phyloP scores from a whole-genome alignment of 2,113 vertebrate species.

The Alethe diademata region DNA sequence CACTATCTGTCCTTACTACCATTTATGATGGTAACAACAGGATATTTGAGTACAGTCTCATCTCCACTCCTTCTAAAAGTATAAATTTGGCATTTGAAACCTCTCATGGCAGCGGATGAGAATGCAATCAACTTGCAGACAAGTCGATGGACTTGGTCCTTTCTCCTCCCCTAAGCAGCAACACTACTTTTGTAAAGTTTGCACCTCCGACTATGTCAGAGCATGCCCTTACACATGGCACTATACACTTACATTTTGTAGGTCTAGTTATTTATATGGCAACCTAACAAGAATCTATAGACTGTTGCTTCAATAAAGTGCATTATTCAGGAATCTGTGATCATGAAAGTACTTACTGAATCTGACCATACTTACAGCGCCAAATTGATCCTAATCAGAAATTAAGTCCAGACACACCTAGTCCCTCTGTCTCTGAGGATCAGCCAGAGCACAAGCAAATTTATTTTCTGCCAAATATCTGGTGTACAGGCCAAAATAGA shows the following conservation, averaged over 20 bases:
- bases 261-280: background rate
- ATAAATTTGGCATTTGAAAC: background rate
- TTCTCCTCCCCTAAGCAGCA: background rate
- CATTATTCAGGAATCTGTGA: background rate
- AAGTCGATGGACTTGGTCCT: fast-evolving
- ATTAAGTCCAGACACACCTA: background rate
- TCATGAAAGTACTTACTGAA: background rate
- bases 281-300: background rate
- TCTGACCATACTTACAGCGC: background rate
- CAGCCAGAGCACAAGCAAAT: background rate
- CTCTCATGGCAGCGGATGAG: fast-evolving
- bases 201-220: background rate
- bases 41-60: background rate
- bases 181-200: background rate
- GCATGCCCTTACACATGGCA: too few species aligned
- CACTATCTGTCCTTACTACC: background rate
- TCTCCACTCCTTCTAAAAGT: background rate
- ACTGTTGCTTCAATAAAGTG: background rate
- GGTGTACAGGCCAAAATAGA: background rate
- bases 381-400: background rate
- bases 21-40: background rate
- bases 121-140: background rate
- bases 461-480: background rate
- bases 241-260: background rate
- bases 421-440: background rate